Evolutionary conservation across 2,113 vertebrate species (phyloP).

Genomic region (Vulpes ferrilata): DNA sequence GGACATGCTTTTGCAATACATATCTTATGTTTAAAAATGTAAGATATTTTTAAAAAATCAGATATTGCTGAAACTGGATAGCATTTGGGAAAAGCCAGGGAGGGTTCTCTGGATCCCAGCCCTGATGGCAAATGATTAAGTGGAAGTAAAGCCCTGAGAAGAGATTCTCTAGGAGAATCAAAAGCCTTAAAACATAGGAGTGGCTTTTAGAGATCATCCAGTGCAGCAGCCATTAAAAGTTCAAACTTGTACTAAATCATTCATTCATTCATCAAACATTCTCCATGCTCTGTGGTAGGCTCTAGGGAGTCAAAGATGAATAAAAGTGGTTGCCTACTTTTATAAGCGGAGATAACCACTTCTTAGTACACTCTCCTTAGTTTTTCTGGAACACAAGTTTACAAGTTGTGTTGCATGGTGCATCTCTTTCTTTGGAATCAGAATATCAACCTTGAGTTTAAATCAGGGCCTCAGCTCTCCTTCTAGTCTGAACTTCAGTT

Average conservation of each 20-base stretch:
- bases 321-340: neutral
- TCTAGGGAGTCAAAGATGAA: neutral
- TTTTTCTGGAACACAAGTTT: neutral
- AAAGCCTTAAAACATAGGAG: neutral
- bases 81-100: too few species aligned
- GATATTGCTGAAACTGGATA: neutral
- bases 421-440: neutral
- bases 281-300: neutral
- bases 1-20: neutral
- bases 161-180: neutral
- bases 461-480: neutral
- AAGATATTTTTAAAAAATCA: neutral
- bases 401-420: rapidly evolving
- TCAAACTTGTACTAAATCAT: neutral
- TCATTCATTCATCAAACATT: neutral
- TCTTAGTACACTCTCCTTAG: neutral
- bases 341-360: neutral
- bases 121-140: neutral
- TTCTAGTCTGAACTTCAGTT: neutral
- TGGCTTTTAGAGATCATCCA: neutral
- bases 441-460: neutral
- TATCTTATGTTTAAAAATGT: too few species aligned
- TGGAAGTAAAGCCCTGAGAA: neutral
- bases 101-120: neutral
- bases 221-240: neutral